Evolutionary conservation across 2,113 vertebrate genomes (phyloP), one percentile per base, ranked within the genome.

Genomic region (Psilopsiagon aymara): DNA sequence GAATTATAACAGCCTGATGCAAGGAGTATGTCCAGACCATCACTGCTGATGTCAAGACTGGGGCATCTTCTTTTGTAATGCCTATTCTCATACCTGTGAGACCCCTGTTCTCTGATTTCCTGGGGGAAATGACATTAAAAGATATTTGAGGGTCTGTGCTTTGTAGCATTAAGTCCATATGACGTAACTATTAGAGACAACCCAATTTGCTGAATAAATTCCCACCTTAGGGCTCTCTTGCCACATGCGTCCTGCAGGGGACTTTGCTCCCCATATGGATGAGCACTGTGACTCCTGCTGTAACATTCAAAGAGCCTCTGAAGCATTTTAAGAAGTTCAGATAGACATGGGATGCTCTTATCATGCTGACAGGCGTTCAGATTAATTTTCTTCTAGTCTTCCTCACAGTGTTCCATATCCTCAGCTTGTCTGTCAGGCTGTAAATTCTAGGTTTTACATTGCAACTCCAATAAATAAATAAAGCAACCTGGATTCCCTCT

Each of bases 11-110:
- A 55, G 29, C n/a, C 12, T 23, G 24, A 16, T 18, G 37, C 43
- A 5, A 87, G 43, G 37, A 71, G 6, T 21, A 3, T 3, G 39
- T 11, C 53, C 76, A 59, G 31, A 33, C 0, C 2, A 0, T 49
- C 20, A 20, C 8, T 37, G 35, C 28, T 29, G 14, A 17, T 19
- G 53, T 20, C 29, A 35, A 33, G 37, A 16, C 13, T 53, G 57
- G 60, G 27, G 82, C 44, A 16, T 44, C 13, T 17, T 18, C 39
- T 28, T 70, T 41, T 55, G 20, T 13, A 51, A 7, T 4, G 16
- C 44, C 43, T 27, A 0, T 49, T 19, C 15, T 20, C 53, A 37
- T 6, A 51, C 6, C 23, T 9, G 8, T 13, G 23, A 55, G 63
- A 21, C 14, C 10, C 10, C 33, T 68, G 17, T 77, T 39, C 20